Conservation (phyloP, 2,113 vertebrate species). For the Taxidea taxus region DNA sequence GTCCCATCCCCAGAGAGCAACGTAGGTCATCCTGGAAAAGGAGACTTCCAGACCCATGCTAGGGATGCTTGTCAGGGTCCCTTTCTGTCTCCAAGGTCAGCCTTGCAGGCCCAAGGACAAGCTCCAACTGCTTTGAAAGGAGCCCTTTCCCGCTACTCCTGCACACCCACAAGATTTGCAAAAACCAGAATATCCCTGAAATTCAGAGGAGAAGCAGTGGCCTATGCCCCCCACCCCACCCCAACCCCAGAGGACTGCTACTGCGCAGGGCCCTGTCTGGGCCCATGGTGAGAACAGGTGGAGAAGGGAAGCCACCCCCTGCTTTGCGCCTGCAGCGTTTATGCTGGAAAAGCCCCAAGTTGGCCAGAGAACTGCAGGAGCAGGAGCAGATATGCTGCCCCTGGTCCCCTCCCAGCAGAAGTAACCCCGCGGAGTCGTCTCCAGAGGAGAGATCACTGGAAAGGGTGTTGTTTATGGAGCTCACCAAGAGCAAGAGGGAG, state of each 20-base stretch:
- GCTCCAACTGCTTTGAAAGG: background rate
- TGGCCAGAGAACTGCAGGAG: background rate
- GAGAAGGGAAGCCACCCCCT: background rate
- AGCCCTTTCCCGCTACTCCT: background rate
- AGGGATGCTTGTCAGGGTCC: background rate
- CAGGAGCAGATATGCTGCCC: background rate
- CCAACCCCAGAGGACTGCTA: background rate
- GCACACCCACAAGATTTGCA: background rate
- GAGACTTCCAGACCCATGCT: background rate
- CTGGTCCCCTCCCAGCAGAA: background rate
- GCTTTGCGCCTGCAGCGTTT: background rate
- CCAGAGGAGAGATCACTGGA: background rate
- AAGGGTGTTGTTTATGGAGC: background rate
- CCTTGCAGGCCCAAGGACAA: background rate
- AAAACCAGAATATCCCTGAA: background rate
- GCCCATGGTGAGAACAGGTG: background rate
- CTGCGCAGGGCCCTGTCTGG: background rate
- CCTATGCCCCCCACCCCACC: no score
- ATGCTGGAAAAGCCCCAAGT: background rate
- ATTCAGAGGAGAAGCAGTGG: background rate
- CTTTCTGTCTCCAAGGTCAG: slow-evolving; percentile 44
- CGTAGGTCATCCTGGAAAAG: background rate
- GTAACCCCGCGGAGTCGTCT: background rate
- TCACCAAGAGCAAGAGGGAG: background rate
- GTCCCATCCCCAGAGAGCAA: background rate